Conservation (phyloP, 1,140 invertebrate genomes). For the honey bee (Apis mellifera) region Amel_HAv3.1 CM009931.2:10007001-10007500, state of each 20-base stretch:
- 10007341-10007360: too few species aligned
- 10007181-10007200: not conserved
- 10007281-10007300: not conserved
- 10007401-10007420: too few species aligned
- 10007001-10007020: not conserved
- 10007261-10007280: not conserved
- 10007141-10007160: not conserved
- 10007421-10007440: too few species aligned
- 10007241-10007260: not conserved
- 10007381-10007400: too few species aligned
- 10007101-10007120: slow-evolving; percentile 8
- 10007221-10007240: too few species aligned
- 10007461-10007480: too few species aligned
- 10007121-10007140: slow-evolving; percentile 15
- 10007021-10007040: too few species aligned
- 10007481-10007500: too few species aligned
- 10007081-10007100: slow-evolving; percentile 1
- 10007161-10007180: not conserved
- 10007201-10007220: not conserved
- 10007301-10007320: too few species aligned
- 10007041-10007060: not conserved
- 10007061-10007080: not conserved
- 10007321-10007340: too few species aligned
- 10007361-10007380: too few species aligned
- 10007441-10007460: too few species aligned